Evolutionary conservation across 2,113 vertebrate genomes (phyloP).

Genomic region (Hiodon tergisus): DNA sequence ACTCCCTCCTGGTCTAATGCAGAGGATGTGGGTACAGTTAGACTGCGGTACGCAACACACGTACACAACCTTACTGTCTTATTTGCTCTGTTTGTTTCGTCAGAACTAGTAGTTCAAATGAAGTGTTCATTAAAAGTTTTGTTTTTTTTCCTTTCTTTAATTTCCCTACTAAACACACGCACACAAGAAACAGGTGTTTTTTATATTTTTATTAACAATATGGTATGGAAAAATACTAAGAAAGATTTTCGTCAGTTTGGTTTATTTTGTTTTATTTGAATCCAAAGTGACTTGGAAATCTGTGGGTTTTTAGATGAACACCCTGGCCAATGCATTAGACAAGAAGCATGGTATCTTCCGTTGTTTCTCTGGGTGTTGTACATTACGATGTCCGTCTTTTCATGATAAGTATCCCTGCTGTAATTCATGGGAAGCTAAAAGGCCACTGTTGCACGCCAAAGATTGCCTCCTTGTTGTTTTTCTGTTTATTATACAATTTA

Average conservation of each 20-base stretch:
- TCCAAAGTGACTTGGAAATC: not conserved
- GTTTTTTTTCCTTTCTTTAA: too few species aligned
- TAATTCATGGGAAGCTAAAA: constrained; percentile 84
- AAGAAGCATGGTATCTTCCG: constrained; percentile 89
- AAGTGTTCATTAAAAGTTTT: not conserved
- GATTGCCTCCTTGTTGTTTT: constrained; percentile 29
- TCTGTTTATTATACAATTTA: constrained; percentile 22
- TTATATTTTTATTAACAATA: too few species aligned
- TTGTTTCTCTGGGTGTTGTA: constrained; percentile 92
- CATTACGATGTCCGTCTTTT: constrained; percentile 70
- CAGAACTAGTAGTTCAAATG: not conserved
- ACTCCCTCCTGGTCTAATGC: constrained; percentile 71
- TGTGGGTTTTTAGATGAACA: constrained; percentile 32
- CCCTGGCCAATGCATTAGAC: constrained; percentile 70
- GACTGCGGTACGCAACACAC: constrained; percentile 44
- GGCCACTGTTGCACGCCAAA: constrained; percentile 62
- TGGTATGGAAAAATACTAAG: too few species aligned
- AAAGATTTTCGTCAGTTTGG: too few species aligned
- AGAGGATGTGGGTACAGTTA: constrained; percentile 63
- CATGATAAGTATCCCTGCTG: constrained; percentile 81
- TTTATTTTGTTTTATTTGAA: not conserved
- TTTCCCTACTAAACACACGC: not conserved
- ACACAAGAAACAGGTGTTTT: constrained; percentile 17
- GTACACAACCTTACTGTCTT: not conserved
- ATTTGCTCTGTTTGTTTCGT: not conserved